These are phyloP conservation scores for Erinaceus europaeus DNA, from an alignment of 2,113 vertebrate species.

Conservation along the genomic window DNA sequence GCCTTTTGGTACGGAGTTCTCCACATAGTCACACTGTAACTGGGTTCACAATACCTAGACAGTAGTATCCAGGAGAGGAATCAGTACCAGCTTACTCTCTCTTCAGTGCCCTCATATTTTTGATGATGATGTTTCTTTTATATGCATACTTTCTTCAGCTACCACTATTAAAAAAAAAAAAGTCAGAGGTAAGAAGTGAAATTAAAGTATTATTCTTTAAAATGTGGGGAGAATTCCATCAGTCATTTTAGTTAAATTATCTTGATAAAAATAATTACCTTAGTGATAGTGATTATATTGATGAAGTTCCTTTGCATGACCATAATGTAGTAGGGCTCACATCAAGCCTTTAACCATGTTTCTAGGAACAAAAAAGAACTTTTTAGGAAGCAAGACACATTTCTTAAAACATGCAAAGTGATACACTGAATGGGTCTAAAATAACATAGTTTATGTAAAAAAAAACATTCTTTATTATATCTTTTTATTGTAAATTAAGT, in stretches of 20 bases:
- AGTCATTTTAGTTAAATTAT: slow-evolving; percentile 8
- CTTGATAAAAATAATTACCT: neutral
- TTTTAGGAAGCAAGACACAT: no score
- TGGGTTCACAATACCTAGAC: neutral
- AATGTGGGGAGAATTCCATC: neutral
- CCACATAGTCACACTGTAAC: neutral
- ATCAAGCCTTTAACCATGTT: no score
- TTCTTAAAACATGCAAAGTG: no score
- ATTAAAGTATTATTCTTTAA: neutral
- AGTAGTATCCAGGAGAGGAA: neutral
- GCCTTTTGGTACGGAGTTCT: neutral
- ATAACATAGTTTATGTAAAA: no score
- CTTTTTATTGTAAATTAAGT: no score
- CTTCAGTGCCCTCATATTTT: no score
- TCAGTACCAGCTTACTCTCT: neutral
- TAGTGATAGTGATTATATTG: neutral
- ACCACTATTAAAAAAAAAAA: slow-evolving; percentile 24
- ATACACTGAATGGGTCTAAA: no score
- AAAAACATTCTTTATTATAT: no score
- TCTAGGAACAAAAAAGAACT: no score
- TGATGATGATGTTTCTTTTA: neutral
- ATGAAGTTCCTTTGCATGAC: neutral
- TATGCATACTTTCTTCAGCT: neutral
- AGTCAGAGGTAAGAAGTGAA: neutral
- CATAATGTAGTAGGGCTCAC: neutral